These are phyloP conservation scores for Hirtodrosophila alboralis DNA, from an alignment of 2,888 invertebrate species.

Conservation along the genomic window DNA sequence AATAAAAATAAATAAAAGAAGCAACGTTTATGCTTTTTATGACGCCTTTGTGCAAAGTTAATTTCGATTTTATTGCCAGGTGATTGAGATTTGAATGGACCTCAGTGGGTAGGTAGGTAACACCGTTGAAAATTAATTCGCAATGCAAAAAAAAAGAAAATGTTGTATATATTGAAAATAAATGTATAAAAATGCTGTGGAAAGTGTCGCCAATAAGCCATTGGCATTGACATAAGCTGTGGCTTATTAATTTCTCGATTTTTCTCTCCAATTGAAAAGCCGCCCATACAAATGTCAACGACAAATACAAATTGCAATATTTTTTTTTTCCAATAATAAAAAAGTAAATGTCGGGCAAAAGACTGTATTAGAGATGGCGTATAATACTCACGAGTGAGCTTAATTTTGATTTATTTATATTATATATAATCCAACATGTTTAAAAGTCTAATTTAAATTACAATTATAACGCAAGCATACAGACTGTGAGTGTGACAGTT, in stretches of 20 bases:
- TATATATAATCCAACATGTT: too few relatives aligned
- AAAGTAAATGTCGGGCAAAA: conserved; percentile 6
- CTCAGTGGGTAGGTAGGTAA: conserved; percentile 25
- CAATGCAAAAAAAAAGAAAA: conserved; percentile 11
- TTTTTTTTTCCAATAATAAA: conserved; percentile 14
- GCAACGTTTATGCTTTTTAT: conserved; percentile 57
- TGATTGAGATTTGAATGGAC: conserved; percentile 75
- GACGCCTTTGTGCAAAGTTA: conserved; percentile 76
- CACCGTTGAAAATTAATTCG: conserved; percentile 47
- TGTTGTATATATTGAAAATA: conserved; percentile 6
- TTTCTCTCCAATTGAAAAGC: conserved; percentile 30
- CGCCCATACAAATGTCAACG: conserved; percentile 30
- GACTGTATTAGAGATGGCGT: conserved; percentile 12
- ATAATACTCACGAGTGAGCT: neutral
- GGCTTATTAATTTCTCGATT: conserved; percentile 62
- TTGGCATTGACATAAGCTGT: conserved; percentile 60
- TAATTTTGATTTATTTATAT: neutral
- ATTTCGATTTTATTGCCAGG: conserved; percentile 80
- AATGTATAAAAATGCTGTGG: conserved; percentile 12
- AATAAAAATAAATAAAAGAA: conserved; percentile 15
- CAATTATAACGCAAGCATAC: too few relatives aligned
- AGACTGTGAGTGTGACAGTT: too few relatives aligned
- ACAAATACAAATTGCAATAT: conserved; percentile 44
- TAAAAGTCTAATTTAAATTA: too few relatives aligned
- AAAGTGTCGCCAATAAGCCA: conserved; percentile 61